phyloP scores from a whole-genome alignment of 30 jellyfish, hydroid and myxozoan species.

The Aurelia aurita region DNA sequence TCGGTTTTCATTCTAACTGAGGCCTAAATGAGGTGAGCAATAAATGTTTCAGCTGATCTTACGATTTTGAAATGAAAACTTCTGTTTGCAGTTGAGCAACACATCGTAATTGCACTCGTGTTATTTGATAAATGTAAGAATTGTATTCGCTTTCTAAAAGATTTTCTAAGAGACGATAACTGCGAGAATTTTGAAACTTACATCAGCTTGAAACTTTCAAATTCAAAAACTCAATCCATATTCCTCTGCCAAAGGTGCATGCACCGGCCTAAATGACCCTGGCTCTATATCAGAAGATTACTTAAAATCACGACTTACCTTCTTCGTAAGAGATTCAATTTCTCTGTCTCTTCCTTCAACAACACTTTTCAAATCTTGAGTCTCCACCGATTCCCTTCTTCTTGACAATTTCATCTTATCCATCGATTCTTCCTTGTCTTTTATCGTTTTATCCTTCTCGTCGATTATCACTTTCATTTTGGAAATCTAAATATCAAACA shows the following conservation, averaged over 20 bases:
- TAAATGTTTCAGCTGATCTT: neutral
- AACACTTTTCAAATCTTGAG: constrained; percentile 53
- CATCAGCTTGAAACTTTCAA: too few species aligned
- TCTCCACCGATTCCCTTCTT: constrained; percentile 71
- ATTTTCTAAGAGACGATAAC: too few species aligned
- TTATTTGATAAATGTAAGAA: too few species aligned
- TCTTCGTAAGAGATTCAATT: constrained; percentile 47
- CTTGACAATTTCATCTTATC: constrained; percentile 28
- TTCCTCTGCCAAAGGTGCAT: too few species aligned
- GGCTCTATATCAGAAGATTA: neutral
- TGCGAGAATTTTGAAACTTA: too few species aligned
- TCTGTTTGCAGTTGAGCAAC: too few species aligned
- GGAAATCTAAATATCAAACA: constrained; percentile 1
- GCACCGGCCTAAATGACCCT: neutral
- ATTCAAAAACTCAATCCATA: too few species aligned
- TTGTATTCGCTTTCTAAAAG: too few species aligned
- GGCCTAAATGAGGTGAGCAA: too few species aligned
- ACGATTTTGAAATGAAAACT: neutral
- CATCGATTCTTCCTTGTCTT: constrained; percentile 16
- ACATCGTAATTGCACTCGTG: too few species aligned
- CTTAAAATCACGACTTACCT: constrained; percentile 2
- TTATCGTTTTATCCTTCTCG: constrained; percentile 41
- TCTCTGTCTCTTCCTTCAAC: constrained; percentile 55
- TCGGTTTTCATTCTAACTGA: too few species aligned
- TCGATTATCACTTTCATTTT: constrained; percentile 45